Conservation (phyloP, 2,797 vertebrate species). For the Pantherophis vulpinus region DNA sequence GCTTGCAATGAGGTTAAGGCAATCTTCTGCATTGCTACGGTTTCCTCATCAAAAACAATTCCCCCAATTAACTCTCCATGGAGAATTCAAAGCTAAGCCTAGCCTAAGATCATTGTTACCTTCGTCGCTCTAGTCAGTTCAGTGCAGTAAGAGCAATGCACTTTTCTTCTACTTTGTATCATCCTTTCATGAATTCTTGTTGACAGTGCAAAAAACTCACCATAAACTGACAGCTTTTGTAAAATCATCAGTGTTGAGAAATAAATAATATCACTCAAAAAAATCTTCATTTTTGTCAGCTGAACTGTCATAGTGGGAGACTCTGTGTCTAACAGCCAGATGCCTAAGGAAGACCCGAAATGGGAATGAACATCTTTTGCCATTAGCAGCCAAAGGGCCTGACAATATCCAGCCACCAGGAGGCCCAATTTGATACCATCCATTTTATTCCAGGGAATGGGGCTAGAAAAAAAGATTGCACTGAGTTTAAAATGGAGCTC, state of each 20-base stretch:
- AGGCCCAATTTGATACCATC: slow-evolving; percentile 7
- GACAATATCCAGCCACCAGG: slow-evolving; percentile 2
- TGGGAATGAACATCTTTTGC: background rate
- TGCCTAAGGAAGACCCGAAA: background rate
- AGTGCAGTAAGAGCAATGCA: background rate
- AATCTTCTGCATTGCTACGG: background rate
- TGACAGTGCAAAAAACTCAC: background rate
- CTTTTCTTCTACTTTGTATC: background rate
- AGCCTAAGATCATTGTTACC: background rate
- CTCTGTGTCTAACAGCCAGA: background rate
- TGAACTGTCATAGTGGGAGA: background rate
- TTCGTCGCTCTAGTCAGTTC: background rate
- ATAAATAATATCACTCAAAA: background rate
- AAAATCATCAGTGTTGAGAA: background rate
- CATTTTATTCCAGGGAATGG: background rate
- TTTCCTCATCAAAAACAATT: background rate
- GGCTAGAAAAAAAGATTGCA: background rate
- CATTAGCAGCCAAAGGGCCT: background rate
- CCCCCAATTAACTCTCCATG: background rate
- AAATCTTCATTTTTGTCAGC: background rate
- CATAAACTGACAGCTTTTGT: background rate
- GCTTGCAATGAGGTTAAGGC: background rate
- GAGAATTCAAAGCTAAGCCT: background rate
- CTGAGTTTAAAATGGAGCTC: slow-evolving; percentile 30
- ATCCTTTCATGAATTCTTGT: background rate